Base-by-base conservation (phyloP, 1,140 invertebrate genomes). In the Drosophila mayri region DNA sequence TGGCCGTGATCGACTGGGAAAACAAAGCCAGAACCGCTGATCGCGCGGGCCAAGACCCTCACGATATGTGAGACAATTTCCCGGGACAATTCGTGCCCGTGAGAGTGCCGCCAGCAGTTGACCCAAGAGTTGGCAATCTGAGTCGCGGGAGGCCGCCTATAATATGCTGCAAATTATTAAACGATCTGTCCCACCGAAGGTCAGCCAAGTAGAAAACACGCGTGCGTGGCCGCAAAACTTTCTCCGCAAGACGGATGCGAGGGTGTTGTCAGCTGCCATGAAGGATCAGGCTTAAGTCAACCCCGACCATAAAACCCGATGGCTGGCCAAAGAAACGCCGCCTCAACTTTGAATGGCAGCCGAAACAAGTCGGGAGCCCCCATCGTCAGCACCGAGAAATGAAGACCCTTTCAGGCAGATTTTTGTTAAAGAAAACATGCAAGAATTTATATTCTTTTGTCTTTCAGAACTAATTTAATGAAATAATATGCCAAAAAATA, bases 21-120 rank as follows among this genome's bases (percentile, higher is more conserved):
- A 78, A 71, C 73, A 41, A 58, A 63, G 47, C n/a, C 54, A 73
- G 38, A 77, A 44, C 20, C 58, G 57, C 25, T 40, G 63, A 71
- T 62, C 62, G 57, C 30, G 38, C 38, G 57, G 70, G 61, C 30
- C 28, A 63, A 60, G 54, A 61, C 40, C 62, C 63, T 59, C 84
- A 88, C 85, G 84, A 90, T 78, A 87, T 87, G 76, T 86, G 83
- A 82, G 83, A 72, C 83, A 82, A 79, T 86, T 86, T 82, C 60
- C 55, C 76, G 66, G 20, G 52, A 55, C 20, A 25, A 25, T 55
- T 87, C 84, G 84, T 87, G 84, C 73, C 37, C 52, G 58, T 46
- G 57, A 22, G 20, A 54, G 50, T 37, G 50, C 35, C 50, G 83
- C 65, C 65, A 37, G 43, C 32, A 43, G 41, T 30, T 44, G 30